Percentiles rank a stretch among this genome's conserved stretches.
Conservation (phyloP, 2,888 invertebrate species). For the Idaea straminata region DNA sequence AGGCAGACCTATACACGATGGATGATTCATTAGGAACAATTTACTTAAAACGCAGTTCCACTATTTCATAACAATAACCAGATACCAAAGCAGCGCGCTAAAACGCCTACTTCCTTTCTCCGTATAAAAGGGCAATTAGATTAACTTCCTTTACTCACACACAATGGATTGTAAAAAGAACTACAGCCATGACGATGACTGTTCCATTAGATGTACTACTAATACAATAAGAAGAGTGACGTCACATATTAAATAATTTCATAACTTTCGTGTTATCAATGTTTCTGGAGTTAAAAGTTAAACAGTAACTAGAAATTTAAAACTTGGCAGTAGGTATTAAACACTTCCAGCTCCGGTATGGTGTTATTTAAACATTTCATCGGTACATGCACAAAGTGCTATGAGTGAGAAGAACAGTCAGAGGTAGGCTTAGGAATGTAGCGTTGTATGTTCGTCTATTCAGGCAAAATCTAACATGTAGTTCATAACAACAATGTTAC, state of each 20-base stretch:
- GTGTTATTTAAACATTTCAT: no score
- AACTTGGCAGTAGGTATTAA: no score
- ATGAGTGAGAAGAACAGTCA: no score
- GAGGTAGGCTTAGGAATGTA: no score
- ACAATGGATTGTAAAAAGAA: slow-evolving; percentile 67
- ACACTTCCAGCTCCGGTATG: no score
- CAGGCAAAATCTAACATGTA: background rate
- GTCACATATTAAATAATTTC: background rate
- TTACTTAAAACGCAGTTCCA: background rate
- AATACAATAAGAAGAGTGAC: slow-evolving; percentile 39
- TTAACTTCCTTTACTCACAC: slow-evolving; percentile 55
- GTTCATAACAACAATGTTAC: background rate
- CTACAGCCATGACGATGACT: slow-evolving; percentile 47
- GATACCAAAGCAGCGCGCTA: slow-evolving; percentile 49
- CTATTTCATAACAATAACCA: slow-evolving; percentile 23
- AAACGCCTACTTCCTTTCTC: slow-evolving; percentile 61
- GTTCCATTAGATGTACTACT: slow-evolving; percentile 35
- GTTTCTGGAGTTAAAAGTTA: no score
- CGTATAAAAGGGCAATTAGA: slow-evolving; percentile 64
- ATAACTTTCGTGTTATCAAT: background rate
- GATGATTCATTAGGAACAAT: background rate
- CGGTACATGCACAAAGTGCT: no score
- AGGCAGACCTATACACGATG: background rate
- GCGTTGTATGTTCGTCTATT: no score
- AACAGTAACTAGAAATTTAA: no score